A percentile compares a stretch with the other conserved stretches of the same genome.
Evolutionary conservation across 2,113 vertebrate species (phyloP).

Genomic region (Scortum barcoo): DNA sequence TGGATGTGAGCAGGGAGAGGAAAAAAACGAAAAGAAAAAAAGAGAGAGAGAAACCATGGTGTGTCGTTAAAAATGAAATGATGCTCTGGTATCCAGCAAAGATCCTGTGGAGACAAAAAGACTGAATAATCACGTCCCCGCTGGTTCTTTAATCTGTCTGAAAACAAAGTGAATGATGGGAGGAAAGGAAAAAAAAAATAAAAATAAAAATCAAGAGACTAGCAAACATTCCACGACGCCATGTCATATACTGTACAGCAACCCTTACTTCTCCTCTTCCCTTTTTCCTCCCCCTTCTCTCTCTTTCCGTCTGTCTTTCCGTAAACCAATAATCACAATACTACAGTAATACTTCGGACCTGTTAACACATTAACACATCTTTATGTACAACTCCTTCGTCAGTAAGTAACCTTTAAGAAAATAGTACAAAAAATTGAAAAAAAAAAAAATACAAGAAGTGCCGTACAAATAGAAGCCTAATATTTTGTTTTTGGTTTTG

Average conservation of each 20-base stretch:
- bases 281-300: background rate
- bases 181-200: too few relatives aligned
- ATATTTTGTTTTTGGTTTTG: slow-evolving; percentile 79
- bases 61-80: slow-evolving; percentile 24
- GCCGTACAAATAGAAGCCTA: slow-evolving; percentile 85
- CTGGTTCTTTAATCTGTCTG: slow-evolving; percentile 35
- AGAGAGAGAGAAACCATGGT: background rate
- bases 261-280: slow-evolving; percentile 23
- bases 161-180: background rate
- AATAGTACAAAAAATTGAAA: slow-evolving; percentile 38
- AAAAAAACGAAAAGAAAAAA: too few relatives aligned
- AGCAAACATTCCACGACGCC: slow-evolving; percentile 76
- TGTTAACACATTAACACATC: slow-evolving; percentile 73
- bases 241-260: slow-evolving; percentile 78
- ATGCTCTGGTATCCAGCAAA: background rate
- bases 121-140: slow-evolving; percentile 28
- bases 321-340: slow-evolving; percentile 61
- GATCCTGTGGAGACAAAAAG: slow-evolving; percentile 22
- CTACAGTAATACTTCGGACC: slow-evolving; percentile 68
- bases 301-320: slow-evolving; percentile 24
- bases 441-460: slow-evolving; percentile 76
- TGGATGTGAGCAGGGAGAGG: slow-evolving; percentile 12
- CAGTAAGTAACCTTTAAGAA: slow-evolving; percentile 71
- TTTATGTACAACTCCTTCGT: slow-evolving; percentile 72
- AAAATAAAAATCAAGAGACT: slow-evolving; percentile 47